Evolutionary conservation across 1,140 invertebrate genomes (phyloP).

Genomic region (Monochamus saltuarius): DNA sequence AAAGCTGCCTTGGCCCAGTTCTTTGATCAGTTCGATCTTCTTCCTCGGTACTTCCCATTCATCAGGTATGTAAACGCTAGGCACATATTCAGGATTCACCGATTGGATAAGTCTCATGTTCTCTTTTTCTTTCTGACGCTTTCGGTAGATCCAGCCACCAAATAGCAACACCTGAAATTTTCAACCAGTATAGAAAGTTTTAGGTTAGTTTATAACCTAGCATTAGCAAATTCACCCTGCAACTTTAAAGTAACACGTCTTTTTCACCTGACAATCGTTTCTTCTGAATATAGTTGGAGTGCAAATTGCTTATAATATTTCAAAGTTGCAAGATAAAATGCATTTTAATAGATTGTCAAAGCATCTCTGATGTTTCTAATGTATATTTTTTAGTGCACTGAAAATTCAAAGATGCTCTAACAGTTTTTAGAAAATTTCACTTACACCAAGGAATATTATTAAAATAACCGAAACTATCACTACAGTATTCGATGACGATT

Average conservation of each 20-base stretch:
- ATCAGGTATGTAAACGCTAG: constrained; percentile 80
- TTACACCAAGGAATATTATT: constrained; percentile 35
- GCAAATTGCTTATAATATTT: not conserved
- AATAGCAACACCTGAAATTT: constrained; percentile 19
- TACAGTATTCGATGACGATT: constrained; percentile 40
- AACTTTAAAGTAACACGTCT: no score
- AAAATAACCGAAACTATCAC: constrained; percentile 27
- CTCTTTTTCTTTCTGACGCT: constrained; percentile 21
- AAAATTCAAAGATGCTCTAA: no score
- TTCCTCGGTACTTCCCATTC: constrained; percentile 93
- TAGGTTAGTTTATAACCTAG: no score
- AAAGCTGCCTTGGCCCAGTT: constrained; percentile 94
- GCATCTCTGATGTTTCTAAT: no score
- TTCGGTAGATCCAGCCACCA: constrained; percentile 44
- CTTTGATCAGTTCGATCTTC: constrained; percentile 74
- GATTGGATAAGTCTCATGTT: constrained; percentile 67
- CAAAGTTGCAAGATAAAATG: not conserved
- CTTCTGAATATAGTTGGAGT: no score
- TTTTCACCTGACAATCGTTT: no score
- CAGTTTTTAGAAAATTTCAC: constrained; percentile 14
- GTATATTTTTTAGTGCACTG: no score
- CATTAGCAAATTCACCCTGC: no score
- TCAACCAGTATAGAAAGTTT: no score
- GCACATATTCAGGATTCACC: constrained; percentile 80
- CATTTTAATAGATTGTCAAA: no score